Base-by-base conservation (phyloP, 1,140 invertebrate species). In the Solenopsis invicta region DNA sequence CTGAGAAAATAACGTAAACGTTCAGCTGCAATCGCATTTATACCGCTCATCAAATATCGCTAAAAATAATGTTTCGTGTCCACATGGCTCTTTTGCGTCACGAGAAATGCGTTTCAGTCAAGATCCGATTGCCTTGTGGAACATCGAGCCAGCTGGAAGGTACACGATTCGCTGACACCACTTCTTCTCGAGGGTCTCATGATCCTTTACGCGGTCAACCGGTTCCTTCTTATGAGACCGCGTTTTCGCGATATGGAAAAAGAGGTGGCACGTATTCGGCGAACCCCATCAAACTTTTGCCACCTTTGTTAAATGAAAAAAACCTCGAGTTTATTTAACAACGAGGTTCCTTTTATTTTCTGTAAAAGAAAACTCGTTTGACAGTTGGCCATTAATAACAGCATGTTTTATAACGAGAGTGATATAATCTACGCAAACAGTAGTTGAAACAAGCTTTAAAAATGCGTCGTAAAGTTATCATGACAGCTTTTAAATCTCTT, bases 101-200 rank as follows among this genome's bases (percentile, higher is more conserved):
- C 52, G 54, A 59, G 34, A 48, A 74, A 74, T 59, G 41, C 37
- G 24, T 34, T 34, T 37, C 78, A 16, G 3, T 50, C 18, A 54
- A 75, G 37, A 84, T 84, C n/a, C 29, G 8, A 84, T 75, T 62
- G 54, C 12, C 41, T 37, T 54, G 34, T 24, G 41, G 29, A 84
- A 75, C 56, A n/a, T 84, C n/a, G 69, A 84, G 41, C 41, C 24
- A 74, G n/a, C 41, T 82, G 69, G 56, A 61, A 61, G 69, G 56
- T 84, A 41, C 54, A 62, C 80, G 80, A 74, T 84, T 84, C 69
- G 80, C 80, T 75, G 80, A 84, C 80, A 75, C 45, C 56, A 61
- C 45, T 84, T 84, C 54, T 84, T 75, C 80, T 84, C 66, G 69
- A 50, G 69, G 41, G 54, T 82, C 54, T 56, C 80, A 74, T 61